A percentile compares a stretch with the other conserved stretches of the same genome.
These are phyloP conservation scores for Pheosia gnoma DNA, from an alignment of 2,888 invertebrate species.

Conservation along the genomic window DNA sequence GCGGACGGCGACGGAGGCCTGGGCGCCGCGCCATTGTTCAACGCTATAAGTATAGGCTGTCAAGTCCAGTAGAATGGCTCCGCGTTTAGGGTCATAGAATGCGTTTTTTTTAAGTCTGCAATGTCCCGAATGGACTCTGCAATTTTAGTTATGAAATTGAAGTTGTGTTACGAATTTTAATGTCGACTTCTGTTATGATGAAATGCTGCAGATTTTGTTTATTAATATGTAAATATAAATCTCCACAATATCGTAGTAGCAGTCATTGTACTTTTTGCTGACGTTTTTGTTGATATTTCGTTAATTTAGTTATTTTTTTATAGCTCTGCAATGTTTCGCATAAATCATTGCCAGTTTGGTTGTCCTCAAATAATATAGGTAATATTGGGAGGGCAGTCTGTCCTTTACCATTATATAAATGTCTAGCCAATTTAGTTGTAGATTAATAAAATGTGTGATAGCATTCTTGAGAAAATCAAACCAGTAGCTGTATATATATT, in stretches of 20 bases:
- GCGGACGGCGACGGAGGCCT: slow-evolving; percentile 73
- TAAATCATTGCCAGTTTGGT: slow-evolving; percentile 22
- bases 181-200: no score
- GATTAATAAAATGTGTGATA: slow-evolving; percentile 11
- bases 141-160: no score
- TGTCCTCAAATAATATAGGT: slow-evolving; percentile 23
- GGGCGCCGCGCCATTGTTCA: slow-evolving; percentile 67
- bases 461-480: neutral
- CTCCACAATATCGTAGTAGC: no score
- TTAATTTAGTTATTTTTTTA: neutral
- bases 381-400: slow-evolving; percentile 19
- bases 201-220: no score
- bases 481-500: neutral
- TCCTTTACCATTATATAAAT: slow-evolving; percentile 34
- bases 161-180: no score
- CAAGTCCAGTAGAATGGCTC: slow-evolving; percentile 51
- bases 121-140: no score
- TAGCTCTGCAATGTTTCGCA: slow-evolving; percentile 11
- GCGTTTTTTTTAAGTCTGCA: no score
- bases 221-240: no score
- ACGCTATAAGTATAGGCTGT: slow-evolving; percentile 67
- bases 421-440: slow-evolving; percentile 42
- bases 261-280: no score
- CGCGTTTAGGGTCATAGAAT: no score
- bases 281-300: no score